These are phyloP conservation scores for Chymomyza fuscimana DNA, from an alignment of 2,888 invertebrate species.

Conservation along the genomic window DNA sequence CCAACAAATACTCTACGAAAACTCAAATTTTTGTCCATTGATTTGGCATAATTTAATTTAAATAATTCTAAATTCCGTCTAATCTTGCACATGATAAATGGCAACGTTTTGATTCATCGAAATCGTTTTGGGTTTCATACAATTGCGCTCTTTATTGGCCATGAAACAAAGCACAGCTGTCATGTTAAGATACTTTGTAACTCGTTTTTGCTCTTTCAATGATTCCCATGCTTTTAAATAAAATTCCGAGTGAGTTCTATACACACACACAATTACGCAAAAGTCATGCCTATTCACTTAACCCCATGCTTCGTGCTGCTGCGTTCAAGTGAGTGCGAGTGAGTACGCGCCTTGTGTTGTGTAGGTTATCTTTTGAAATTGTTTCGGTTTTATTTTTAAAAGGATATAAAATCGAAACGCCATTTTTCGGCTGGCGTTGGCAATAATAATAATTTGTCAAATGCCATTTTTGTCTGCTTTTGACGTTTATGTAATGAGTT, in stretches of 20 bases:
- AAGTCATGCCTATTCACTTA: background rate
- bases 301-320: background rate
- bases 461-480: constrained; percentile 59
- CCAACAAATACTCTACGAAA: background rate
- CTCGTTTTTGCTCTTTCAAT: background rate
- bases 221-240: background rate
- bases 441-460: constrained; percentile 62
- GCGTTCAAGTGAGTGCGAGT: background rate
- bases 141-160: background rate
- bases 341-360: background rate
- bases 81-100: background rate
- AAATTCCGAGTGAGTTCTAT: background rate
- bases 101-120: background rate
- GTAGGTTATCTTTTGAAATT: constrained; percentile 37
- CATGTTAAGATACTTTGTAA: background rate
- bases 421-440: constrained; percentile 43
- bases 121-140: background rate
- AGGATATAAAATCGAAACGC: constrained; percentile 48
- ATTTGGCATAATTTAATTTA: background rate
- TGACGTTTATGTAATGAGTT: constrained; percentile 65
- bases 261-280: too few species aligned
- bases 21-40: background rate
- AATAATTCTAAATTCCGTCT: background rate
- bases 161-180: background rate
- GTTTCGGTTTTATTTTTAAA: constrained; percentile 39